A percentile compares a stretch with the other conserved stretches of the same genome.
Evolutionary conservation across 2,888 invertebrate species (phyloP).

Genomic region (Leptura quadrifasciata): DNA sequence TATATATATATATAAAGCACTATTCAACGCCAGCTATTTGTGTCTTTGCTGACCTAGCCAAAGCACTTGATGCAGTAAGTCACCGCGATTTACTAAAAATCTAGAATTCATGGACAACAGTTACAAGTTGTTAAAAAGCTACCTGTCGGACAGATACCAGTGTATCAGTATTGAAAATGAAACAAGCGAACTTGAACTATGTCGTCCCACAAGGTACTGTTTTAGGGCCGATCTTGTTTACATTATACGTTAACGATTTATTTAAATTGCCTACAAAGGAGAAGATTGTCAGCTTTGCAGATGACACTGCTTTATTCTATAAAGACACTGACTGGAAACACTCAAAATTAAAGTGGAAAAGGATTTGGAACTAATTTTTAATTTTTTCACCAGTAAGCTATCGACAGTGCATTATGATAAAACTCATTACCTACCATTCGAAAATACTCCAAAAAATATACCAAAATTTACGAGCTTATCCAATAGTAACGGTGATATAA

Average conservation of each 20-base stretch:
- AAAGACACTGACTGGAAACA: too few relatives aligned
- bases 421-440: not conserved
- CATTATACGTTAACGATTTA: not conserved
- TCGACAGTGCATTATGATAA: too few relatives aligned
- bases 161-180: not conserved
- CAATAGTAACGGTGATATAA: not conserved
- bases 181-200: not conserved
- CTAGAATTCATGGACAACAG: too few relatives aligned
- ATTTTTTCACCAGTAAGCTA: too few relatives aligned
- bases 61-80: too few relatives aligned
- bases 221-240: constrained; percentile 3
- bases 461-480: not conserved
- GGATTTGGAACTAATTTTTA: too few relatives aligned
- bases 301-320: constrained; percentile 26
- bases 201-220: constrained; percentile 18
- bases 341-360: too few relatives aligned
- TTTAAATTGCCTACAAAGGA: not conserved
- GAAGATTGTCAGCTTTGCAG: constrained; percentile 1
- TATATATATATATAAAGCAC: too few relatives aligned
- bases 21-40: too few relatives aligned
- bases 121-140: too few relatives aligned
- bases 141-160: not conserved
- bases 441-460: not conserved
- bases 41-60: too few relatives aligned
- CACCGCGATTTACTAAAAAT: too few relatives aligned